Evolutionary conservation across 2,113 vertebrate species (phyloP), one percentile per base, ranked within the genome.

Genomic region (Shinisaurus crocodilurus): DNA sequence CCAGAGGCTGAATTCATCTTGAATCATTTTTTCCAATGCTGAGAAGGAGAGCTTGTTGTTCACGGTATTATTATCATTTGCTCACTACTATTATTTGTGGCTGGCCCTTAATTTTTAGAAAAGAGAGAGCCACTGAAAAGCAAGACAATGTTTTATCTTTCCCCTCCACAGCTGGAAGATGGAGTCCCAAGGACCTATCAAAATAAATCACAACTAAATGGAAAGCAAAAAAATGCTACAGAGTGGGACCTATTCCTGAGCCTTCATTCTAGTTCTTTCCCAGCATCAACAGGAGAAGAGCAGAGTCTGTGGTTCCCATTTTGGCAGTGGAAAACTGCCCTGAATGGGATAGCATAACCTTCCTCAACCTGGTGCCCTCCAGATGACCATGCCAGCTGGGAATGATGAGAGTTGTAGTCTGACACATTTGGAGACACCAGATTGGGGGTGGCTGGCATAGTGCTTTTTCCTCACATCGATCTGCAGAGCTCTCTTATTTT

Each of bases 201-300:
- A 90, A 82, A 75, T 37, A 70, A 86, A 88, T 87, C 91, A 82
- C 45, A 16, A 86, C 94, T 88, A 90, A 92, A 90, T 23, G 0
- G 81, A 83, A n/a, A 94, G 88, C 23, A 93, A 85, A 89, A n/a
- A 34, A 86, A 86, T 80, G 88, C 89, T 86, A 45, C 63, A 81
- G 74, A 84, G 74, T 86, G 43, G 40, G 85, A 45, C 0, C 0
- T 74, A 60, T 76, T 80, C 76, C 79, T 92, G 37, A 93, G 2
- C 25, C 79, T 89, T 54, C 45, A 20, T 80, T 82, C 5, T 16
- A 1, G 87, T 6, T 60, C 29, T 82, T 69, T 18, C 50, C 45
- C 57, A 29, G 8, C 48, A 40, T 60, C 74, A 40, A 32, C 37
- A 67, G 87, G 81, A 90, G 27, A 9, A 91, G 40, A 94, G 50